Percentiles rank a stretch among this genome's conserved stretches.
Conservation (phyloP, 2,797 vertebrate genomes). For the Poeciliopsis turneri region DNA sequence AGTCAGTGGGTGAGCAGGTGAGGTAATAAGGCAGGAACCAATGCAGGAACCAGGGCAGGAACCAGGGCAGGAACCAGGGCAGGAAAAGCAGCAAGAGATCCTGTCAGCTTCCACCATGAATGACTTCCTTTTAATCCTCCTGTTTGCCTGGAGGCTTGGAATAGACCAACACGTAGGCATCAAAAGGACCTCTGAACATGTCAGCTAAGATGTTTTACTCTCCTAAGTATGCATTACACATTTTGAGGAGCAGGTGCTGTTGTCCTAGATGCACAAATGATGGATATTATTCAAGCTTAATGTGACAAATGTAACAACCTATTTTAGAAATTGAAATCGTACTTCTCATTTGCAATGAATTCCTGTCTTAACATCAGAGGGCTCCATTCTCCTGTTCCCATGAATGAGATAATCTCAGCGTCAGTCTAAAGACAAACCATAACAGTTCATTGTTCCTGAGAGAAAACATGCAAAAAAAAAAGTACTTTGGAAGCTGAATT, state of each 20-base stretch:
- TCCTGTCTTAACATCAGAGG: neutral
- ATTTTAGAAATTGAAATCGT: neutral
- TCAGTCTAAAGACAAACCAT: neutral
- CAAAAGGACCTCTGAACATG: neutral
- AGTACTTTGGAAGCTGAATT: neutral
- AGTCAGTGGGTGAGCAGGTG: too few species aligned
- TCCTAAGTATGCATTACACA: neutral
- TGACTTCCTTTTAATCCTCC: too few species aligned
- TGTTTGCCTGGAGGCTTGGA: too few species aligned
- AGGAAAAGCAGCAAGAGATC: too few species aligned
- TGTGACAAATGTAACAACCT: neutral
- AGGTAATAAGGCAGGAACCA: too few species aligned
- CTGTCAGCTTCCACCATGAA: too few species aligned
- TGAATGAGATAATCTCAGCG: neutral
- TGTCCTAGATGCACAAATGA: neutral
- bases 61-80: too few species aligned
- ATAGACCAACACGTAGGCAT: neutral
- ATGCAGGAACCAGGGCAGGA: too few species aligned
- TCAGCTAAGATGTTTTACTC: neutral
- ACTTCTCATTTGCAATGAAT: neutral
- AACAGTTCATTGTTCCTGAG: neutral
- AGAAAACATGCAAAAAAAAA: neutral
- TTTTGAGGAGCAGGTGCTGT: neutral
- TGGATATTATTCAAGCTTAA: neutral
- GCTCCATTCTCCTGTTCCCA: neutral